Percentiles rank a stretch among this genome's conserved stretches.
phyloP scores from a whole-genome alignment of 2,797 vertebrate genomes.

The Myotis findleyi region DNA sequence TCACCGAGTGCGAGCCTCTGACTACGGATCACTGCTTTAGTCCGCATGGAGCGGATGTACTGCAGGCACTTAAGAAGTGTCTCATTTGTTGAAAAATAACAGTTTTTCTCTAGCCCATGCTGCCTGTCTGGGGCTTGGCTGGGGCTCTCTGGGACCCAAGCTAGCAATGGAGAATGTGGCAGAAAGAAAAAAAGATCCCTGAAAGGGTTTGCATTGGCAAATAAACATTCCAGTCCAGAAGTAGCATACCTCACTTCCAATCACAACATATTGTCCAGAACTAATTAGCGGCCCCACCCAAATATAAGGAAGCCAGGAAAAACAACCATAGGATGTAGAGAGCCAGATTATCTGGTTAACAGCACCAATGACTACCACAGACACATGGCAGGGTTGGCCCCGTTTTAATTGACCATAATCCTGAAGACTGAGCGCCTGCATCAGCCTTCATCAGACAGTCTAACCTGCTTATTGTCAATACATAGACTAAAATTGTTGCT shows the following conservation, averaged over 20 bases:
- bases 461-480: background rate
- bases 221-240: background rate
- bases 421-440: background rate
- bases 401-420: background rate
- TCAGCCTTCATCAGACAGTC: slow-evolving; percentile 11
- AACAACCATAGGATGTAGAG: background rate
- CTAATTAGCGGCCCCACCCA: background rate
- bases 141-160: background rate
- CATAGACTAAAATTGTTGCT: background rate
- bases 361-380: background rate
- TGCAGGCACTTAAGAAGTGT: background rate
- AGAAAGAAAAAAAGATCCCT: background rate
- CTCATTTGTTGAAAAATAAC: slow-evolving; percentile 3
- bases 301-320: background rate
- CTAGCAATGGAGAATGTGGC: background rate
- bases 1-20: background rate
- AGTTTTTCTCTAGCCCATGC: background rate
- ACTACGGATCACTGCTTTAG: no score
- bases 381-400: background rate
- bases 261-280: background rate
- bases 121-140: background rate
- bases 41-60: background rate
- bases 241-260: background rate
- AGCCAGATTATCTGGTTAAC: background rate
- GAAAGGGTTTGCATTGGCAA: background rate